A percentile compares a stretch with the other conserved stretches of the same genome.
These are phyloP conservation scores for Sycophila sp. DNA, from an alignment of 1,140 invertebrate species.

Conservation along the genomic window DNA sequence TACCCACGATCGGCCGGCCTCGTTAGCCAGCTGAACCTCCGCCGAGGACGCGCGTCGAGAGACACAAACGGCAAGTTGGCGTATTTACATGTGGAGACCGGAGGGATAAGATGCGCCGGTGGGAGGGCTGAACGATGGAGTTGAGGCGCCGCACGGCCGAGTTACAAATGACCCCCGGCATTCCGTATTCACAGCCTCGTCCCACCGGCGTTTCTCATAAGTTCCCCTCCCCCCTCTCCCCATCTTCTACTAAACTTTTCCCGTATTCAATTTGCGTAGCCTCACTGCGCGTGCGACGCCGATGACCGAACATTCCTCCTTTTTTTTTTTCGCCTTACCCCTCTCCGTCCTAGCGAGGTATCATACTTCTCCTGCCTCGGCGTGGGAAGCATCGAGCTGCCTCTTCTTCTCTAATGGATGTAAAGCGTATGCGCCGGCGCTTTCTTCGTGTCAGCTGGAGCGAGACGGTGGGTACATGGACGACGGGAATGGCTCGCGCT, in stretches of 20 bases:
- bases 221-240: too few relatives aligned
- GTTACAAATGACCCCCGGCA: slow-evolving; percentile 33
- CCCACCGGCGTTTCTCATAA: slow-evolving; percentile 37
- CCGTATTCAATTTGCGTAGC: slow-evolving; percentile 43
- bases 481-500: background rate
- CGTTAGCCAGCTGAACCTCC: background rate
- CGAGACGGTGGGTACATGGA: slow-evolving; percentile 3
- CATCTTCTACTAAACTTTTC: slow-evolving; percentile 37
- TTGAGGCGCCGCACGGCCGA: background rate
- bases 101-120: too few relatives aligned
- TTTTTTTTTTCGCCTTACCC: slow-evolving; percentile 5
- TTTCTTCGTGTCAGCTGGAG: slow-evolving; percentile 32
- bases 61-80: too few relatives aligned
- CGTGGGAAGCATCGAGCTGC: background rate
- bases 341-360: background rate
- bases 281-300: background rate
- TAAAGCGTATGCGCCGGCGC: slow-evolving; percentile 41
- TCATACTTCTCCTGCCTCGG: background rate
- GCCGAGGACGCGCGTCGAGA: background rate
- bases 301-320: background rate
- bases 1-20: background rate
- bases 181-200: slow-evolving; percentile 39
- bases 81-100: too few relatives aligned
- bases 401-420: slow-evolving; percentile 37
- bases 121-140: slow-evolving; percentile 4